Evolutionary conservation across 2,797 vertebrate species (phyloP).

Genomic region (Clarias pachynema): DNA sequence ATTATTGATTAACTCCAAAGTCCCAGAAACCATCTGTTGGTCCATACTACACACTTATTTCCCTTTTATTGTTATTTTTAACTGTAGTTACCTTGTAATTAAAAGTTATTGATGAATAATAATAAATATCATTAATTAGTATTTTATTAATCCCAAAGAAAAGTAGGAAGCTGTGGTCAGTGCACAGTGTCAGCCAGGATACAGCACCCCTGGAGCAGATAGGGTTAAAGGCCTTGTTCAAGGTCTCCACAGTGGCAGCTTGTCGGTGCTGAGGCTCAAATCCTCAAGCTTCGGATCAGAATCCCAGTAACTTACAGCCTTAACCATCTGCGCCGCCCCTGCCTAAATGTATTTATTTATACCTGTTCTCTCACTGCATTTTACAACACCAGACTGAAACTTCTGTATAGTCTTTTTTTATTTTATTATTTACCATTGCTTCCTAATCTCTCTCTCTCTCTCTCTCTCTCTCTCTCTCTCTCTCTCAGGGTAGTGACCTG

Average conservation of each 20-base stretch:
- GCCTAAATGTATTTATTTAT: not conserved
- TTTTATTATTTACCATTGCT: not conserved
- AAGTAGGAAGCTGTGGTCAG: too few species aligned
- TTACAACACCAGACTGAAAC: not conserved
- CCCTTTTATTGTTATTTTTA: not conserved
- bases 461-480: conserved; percentile 47
- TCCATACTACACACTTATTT: not conserved
- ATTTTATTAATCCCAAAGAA: not conserved
- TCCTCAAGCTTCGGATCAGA: too few species aligned
- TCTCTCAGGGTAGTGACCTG: conserved; percentile 84
- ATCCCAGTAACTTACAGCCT: too few species aligned
- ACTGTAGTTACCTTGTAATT: not conserved
- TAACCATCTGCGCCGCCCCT: too few species aligned
- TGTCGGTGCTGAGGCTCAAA: too few species aligned
- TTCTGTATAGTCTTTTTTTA: not conserved
- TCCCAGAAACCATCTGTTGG: not conserved
- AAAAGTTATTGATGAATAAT: not conserved
- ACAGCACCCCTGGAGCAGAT: too few species aligned
- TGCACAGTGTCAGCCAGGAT: too few species aligned
- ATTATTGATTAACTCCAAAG: not conserved
- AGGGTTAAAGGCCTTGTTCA: too few species aligned
- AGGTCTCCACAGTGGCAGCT: too few species aligned
- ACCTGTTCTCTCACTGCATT: not conserved
- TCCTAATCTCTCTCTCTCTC: not conserved
- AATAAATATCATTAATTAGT: not conserved